Evolutionary conservation across 2,888 invertebrate species (phyloP), one percentile per base, ranked within the genome.

Genomic region (Drosophila subquinaria): DNA sequence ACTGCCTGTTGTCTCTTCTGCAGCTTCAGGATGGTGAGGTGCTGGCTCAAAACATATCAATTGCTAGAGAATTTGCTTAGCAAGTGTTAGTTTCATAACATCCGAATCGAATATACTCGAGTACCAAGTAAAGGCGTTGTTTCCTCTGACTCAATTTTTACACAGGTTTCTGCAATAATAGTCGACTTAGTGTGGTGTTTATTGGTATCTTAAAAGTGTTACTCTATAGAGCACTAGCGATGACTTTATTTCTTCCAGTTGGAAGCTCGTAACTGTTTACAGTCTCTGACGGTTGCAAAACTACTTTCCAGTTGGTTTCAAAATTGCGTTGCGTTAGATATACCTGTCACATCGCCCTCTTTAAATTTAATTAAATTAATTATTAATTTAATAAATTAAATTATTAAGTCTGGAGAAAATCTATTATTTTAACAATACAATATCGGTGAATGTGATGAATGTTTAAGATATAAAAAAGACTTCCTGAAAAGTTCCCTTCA

Each of bases 31-130:
- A 27, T 9, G 2, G 3, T 27, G 1, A 23, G n/a, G 6, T 4
- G 27, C 1, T 48, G 43, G 43, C 42, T 27, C 20, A n/a, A 27
- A 10, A 11, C 38, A 27, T 17, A 48, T 47, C n/a, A 62, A 36
- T 51, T 53, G 42, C 38, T 33, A 3, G 27, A 23, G 27, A 45
- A 40, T 50, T 20, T 8, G 20, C 53, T 64, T 42, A 73, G 36
- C 68, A 6, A 78, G 45, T 4, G 78, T 35, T 17, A 51, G 35
- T 8, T 45, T 38, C 47, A 51, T 20, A n/a, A 52, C 11, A 36
- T 55, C 30, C 38, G n/a, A 10, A n/a, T 43, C 40, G 23, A 38
- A 15, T 36, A 23, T 11, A 9, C 30, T 10, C 8, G 10, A 8
- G 20, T 13, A 35, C 8, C 3, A 20, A 9, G 13, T 20, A 8